Evolutionary conservation across 2,797 vertebrate species (phyloP).

Genomic region (Takifugu rubripes): DNA sequence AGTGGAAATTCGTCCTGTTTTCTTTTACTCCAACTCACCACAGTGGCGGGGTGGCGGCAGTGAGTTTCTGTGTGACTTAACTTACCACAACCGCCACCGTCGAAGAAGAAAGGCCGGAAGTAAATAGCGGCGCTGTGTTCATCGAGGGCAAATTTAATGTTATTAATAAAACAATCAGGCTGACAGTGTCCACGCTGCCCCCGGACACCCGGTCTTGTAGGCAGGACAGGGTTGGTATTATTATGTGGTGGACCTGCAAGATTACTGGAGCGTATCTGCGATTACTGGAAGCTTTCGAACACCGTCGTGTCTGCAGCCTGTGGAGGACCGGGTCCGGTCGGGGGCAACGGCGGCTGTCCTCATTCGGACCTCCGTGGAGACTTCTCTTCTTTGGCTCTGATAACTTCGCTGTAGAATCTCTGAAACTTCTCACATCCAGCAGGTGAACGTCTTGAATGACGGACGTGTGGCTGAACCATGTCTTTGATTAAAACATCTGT

Average conservation of each 20-base stretch:
- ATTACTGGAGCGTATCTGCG: not conserved
- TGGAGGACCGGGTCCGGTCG: not conserved
- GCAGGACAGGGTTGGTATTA: not conserved
- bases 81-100: not conserved
- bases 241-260: conserved; percentile 35
- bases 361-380: conserved; percentile 78
- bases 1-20: too few species aligned
- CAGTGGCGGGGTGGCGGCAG: not conserved
- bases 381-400: conserved; percentile 91
- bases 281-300: not conserved
- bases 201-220: not conserved
- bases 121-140: not conserved
- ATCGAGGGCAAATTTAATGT: fast-evolving
- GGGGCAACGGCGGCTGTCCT: not conserved
- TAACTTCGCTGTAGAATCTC: conserved; percentile 80
- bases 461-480: too few species aligned
- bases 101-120: conserved; percentile 18
- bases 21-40: too few species aligned
- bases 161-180: fast-evolving
- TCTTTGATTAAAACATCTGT: too few species aligned
- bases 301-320: not conserved
- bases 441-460: conserved; percentile 62
- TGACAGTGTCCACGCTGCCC: not conserved
- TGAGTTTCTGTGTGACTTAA: not conserved
- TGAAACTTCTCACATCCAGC: conserved; percentile 74